Evolutionary conservation across 2,888 invertebrate species (phyloP).

Genomic region (Thereva nobilitata): DNA sequence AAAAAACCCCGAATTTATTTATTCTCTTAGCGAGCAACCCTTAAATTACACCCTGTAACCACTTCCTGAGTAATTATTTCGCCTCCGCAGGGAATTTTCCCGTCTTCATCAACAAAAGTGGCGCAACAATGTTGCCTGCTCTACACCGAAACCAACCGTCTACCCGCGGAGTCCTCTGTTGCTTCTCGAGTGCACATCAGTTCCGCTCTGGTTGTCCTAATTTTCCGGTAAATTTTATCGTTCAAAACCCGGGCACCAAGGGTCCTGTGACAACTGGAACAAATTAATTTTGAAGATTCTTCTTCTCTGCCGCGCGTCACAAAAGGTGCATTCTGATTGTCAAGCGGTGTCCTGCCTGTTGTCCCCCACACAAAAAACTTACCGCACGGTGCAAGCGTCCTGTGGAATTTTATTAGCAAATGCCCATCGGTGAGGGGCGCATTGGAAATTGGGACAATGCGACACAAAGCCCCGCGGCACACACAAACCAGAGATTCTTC

Average conservation of each 20-base stretch:
- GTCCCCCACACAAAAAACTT: neutral
- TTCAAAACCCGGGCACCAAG: neutral
- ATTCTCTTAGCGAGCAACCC: too few species aligned
- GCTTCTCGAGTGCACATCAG: constrained; percentile 11
- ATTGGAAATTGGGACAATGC: constrained; percentile 25
- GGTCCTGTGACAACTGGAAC: neutral
- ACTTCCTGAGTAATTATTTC: too few species aligned
- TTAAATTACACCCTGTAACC: too few species aligned
- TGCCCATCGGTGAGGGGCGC: constrained; percentile 17
- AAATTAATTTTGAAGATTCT: too few species aligned
- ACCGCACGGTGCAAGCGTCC: constrained; percentile 1
- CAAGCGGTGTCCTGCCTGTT: neutral
- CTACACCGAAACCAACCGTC: neutral
- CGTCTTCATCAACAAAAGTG: neutral
- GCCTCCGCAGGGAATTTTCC: too few species aligned
- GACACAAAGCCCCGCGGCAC: constrained; percentile 14
- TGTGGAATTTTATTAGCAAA: constrained; percentile 16
- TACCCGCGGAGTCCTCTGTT: constrained; percentile 2
- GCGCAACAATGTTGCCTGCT: constrained; percentile 13
- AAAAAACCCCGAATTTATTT: too few species aligned
- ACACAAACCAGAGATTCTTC: neutral
- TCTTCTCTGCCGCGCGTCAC: neutral
- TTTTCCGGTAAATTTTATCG: constrained; percentile 32
- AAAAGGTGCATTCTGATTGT: constrained; percentile 3
- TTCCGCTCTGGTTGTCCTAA: constrained; percentile 33